These are phyloP conservation scores for Dicycla oo DNA, from an alignment of 2,888 invertebrate species.

Conservation along the genomic window DNA sequence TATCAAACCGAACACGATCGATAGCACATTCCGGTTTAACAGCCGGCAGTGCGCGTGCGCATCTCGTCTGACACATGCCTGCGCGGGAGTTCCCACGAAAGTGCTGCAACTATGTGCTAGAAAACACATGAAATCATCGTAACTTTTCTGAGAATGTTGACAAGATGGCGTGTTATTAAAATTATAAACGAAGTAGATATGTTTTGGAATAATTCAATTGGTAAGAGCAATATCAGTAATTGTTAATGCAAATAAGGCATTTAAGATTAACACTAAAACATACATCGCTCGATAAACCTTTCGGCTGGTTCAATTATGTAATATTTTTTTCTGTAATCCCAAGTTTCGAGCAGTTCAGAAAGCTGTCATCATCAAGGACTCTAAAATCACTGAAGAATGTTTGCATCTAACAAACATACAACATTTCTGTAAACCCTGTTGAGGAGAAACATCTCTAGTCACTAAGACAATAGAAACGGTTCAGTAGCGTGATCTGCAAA, in stretches of 20 bases:
- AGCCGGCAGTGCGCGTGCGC: slow-evolving; percentile 39
- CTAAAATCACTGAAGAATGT: neutral
- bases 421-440: neutral
- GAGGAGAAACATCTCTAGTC: neutral
- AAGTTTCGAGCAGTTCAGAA: neutral
- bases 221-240: neutral
- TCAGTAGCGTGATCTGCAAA: neutral
- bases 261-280: neutral
- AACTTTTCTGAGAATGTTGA: slow-evolving; percentile 38
- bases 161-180: slow-evolving; percentile 31
- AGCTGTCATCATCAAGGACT: too few relatives aligned
- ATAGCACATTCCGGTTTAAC: slow-evolving; percentile 42
- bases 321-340: neutral
- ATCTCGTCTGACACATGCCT: slow-evolving; percentile 43
- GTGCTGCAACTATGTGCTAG: slow-evolving; percentile 44
- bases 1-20: slow-evolving; percentile 44
- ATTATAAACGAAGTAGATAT: too few relatives aligned
- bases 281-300: neutral
- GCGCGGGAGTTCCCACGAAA: slow-evolving; percentile 58
- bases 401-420: neutral
- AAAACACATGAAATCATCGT: slow-evolving; percentile 33
- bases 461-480: slow-evolving; percentile 21
- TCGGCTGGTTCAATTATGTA: neutral
- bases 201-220: neutral
- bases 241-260: neutral